Evolutionary conservation across 2,888 invertebrate species (phyloP).

Genomic region (Lepidocyrtinus sp.): DNA sequence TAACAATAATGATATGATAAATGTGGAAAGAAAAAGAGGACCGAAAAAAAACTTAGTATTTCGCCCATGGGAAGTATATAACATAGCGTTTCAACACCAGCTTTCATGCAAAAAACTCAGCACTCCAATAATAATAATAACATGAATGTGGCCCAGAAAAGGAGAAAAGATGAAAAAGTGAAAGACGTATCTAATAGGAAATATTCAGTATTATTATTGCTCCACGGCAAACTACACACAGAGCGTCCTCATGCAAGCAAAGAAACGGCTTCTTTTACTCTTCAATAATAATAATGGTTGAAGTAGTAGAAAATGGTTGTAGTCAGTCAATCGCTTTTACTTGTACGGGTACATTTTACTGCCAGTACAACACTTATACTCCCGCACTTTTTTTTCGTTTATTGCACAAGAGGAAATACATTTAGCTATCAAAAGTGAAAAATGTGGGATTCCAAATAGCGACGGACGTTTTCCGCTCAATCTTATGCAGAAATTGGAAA

Average conservation of each 20-base stretch:
- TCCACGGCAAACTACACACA: slow-evolving; percentile 1
- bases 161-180: slow-evolving; percentile 33
- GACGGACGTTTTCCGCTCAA: slow-evolving; percentile 69
- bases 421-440: slow-evolving; percentile 69
- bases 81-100: background rate
- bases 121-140: slow-evolving; percentile 14
- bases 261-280: slow-evolving; percentile 29
- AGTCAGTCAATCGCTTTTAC: slow-evolving; percentile 29
- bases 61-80: background rate
- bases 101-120: background rate
- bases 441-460: slow-evolving; percentile 69
- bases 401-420: slow-evolving; percentile 66
- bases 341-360: background rate
- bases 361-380: background rate
- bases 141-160: slow-evolving; percentile 33
- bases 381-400: slow-evolving; percentile 39
- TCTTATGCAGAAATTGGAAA: slow-evolving; percentile 70
- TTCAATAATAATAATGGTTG: slow-evolving; percentile 12
- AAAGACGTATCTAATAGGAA: slow-evolving; percentile 36
- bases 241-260: background rate
- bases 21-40: slow-evolving; percentile 1
- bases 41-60: background rate
- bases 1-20: slow-evolving; percentile 20
- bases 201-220: slow-evolving; percentile 21
- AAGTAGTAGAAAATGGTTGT: slow-evolving; percentile 18